These are phyloP conservation scores for Anser cygnoides DNA, from an alignment of 2,113 vertebrate genomes.

Conservation along the genomic window DNA sequence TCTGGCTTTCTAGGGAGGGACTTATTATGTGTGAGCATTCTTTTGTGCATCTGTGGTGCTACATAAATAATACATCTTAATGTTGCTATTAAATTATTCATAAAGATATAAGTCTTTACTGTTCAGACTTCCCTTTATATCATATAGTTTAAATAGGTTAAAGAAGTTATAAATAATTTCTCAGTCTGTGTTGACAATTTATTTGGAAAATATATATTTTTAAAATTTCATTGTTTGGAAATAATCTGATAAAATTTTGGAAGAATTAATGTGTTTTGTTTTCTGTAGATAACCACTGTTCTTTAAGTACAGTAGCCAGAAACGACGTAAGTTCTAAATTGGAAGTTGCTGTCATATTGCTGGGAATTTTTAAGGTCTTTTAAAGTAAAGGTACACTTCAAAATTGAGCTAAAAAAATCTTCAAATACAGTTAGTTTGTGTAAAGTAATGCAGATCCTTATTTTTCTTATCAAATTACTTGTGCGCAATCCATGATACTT, in stretches of 20 bases:
- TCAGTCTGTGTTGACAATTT: background rate
- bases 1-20: background rate
- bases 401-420: background rate
- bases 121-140: background rate
- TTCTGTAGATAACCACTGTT: background rate
- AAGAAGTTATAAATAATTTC: constrained; percentile 42
- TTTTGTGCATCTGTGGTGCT: constrained; percentile 9
- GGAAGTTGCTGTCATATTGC: fast-evolving
- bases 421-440: background rate
- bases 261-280: background rate
- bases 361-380: background rate
- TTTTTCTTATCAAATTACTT: background rate
- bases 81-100: constrained; percentile 53
- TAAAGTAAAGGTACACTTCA: background rate
- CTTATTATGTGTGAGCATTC: background rate
- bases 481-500: background rate
- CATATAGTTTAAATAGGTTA: constrained; percentile 5
- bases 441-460: background rate
- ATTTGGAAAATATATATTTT: background rate
- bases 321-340: constrained; percentile 17
- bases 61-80: constrained; percentile 46
- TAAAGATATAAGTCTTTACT: background rate
- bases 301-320: constrained; percentile 26
- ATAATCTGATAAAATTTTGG: background rate
- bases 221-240: constrained; percentile 8